A percentile compares a stretch with the other conserved stretches of the same genome.
phyloP scores from a whole-genome alignment of 2,797 vertebrate species.

The Dipus sagitta region DNA sequence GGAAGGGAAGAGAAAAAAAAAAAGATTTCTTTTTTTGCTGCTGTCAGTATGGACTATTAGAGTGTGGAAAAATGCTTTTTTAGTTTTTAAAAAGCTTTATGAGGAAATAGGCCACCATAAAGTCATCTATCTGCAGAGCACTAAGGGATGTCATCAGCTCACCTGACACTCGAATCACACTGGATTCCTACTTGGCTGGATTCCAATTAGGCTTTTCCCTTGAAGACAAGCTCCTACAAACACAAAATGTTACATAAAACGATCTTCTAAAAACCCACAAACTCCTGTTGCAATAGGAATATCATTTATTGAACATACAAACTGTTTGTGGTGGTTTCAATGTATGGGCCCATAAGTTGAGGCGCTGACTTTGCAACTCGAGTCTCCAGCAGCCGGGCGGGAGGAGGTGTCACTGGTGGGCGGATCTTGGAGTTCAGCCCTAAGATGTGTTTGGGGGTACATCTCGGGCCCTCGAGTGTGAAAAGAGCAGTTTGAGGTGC shows the following conservation, averaged over 20 bases:
- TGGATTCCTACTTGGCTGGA: background rate
- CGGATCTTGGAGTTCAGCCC: too few species aligned
- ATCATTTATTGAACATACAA: slow-evolving; percentile 82
- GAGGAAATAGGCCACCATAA: slow-evolving; percentile 62
- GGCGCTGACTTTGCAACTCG: too few species aligned
- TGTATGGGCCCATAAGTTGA: too few species aligned
- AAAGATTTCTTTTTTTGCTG: background rate
- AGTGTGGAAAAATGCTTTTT: slow-evolving; percentile 62
- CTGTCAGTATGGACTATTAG: slow-evolving; percentile 52
- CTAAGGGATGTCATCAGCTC: slow-evolving; percentile 52
- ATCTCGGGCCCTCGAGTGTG: too few species aligned
- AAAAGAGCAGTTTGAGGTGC: too few species aligned
- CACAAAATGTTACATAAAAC: slow-evolving; percentile 32
- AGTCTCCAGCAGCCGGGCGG: too few species aligned
- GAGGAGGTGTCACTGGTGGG: too few species aligned
- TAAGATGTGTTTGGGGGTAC: too few species aligned
- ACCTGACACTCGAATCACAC: slow-evolving; percentile 63
- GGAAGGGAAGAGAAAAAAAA: background rate
- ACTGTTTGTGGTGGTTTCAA: background rate
- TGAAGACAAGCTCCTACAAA: slow-evolving; percentile 75
- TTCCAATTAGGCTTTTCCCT: slow-evolving; percentile 70
- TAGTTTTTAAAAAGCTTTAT: slow-evolving; percentile 65
- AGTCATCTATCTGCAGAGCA: slow-evolving; percentile 61
- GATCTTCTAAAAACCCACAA: slow-evolving; percentile 31
- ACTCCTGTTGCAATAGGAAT: slow-evolving; percentile 63